Conservation (phyloP, 2,797 vertebrate genomes). For the Astyanax mexicanus region DNA sequence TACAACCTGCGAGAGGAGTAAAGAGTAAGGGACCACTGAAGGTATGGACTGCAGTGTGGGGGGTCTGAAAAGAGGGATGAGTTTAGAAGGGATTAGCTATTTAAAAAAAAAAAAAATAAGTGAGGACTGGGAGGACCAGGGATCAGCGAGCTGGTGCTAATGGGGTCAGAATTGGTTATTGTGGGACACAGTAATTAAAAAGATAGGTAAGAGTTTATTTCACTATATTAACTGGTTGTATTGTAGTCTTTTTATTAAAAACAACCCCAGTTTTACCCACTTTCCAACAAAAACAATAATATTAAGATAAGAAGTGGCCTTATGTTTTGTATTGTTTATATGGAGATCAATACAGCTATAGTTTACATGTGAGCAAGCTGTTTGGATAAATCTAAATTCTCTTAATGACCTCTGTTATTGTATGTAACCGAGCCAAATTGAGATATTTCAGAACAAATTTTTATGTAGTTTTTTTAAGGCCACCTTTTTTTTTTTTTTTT, state of each 20-base stretch:
- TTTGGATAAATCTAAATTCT: too few species aligned
- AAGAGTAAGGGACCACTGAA: conserved; percentile 35
- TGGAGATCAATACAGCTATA: conserved; percentile 9
- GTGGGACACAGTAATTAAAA: conserved; percentile 1
- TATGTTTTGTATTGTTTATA: neutral
- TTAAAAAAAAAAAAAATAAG: too few species aligned
- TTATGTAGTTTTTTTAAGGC: too few species aligned
- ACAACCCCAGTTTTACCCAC: neutral
- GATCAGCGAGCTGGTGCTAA: neutral
- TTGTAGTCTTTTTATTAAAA: neutral
- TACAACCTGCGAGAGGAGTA: neutral
- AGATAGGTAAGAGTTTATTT: neutral
- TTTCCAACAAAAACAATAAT: neutral
- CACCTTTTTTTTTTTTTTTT: too few species aligned
- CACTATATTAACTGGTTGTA: conserved; percentile 15
- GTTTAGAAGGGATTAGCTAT: conserved; percentile 14
- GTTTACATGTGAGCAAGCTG: too few species aligned
- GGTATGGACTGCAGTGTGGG: conserved; percentile 32
- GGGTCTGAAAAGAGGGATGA: conserved; percentile 2
- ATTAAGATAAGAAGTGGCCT: neutral
- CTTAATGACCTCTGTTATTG: too few species aligned
- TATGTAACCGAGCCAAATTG: too few species aligned
- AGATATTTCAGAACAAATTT: too few species aligned
- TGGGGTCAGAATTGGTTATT: neutral
- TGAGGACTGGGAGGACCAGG: neutral